Evolutionary conservation across 92 coral and sea anemone species (phyloP).

Genomic region (Muricea muricata): DNA sequence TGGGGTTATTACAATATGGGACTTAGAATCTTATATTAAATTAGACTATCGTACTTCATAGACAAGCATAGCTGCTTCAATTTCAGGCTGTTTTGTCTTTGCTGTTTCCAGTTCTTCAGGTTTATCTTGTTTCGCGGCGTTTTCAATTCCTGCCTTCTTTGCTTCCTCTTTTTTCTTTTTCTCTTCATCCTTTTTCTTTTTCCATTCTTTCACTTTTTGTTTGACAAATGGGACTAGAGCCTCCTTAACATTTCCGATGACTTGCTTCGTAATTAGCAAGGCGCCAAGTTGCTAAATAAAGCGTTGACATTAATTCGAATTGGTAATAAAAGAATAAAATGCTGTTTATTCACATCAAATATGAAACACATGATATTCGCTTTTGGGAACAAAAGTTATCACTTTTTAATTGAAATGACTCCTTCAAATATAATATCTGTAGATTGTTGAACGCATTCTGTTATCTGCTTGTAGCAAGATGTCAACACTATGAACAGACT

Average conservation of each 20-base stretch:
- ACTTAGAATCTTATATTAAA: too few species aligned
- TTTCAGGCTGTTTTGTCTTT: constrained; percentile 95
- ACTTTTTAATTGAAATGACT: too few species aligned
- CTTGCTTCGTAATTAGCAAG: constrained; percentile 96
- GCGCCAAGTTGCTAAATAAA: constrained; percentile 85
- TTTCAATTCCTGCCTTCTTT: constrained; percentile 58
- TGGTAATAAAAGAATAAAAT: too few species aligned
- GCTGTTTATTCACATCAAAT: too few species aligned
- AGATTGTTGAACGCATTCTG: too few species aligned
- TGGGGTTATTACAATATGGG: too few species aligned
- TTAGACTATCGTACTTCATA: constrained; percentile 81
- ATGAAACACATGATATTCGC: too few species aligned
- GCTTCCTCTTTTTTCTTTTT: constrained; percentile 91
- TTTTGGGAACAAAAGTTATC: too few species aligned
- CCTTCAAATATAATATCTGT: too few species aligned
- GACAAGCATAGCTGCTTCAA: constrained; percentile 93
- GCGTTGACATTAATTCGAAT: neutral
- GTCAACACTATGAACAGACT: too few species aligned
- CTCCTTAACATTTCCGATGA: constrained; percentile 95
- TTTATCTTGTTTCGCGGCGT: constrained; percentile 61
- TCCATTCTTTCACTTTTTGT: constrained; percentile 98
- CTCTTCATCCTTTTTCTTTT: constrained; percentile 85
- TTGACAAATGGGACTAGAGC: constrained; percentile 95
- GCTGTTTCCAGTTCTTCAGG: constrained; percentile 90
- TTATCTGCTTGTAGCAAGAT: too few species aligned